phyloP scores from a whole-genome alignment of 1,140 invertebrate genomes.

The Drosophila ambigua region DNA sequence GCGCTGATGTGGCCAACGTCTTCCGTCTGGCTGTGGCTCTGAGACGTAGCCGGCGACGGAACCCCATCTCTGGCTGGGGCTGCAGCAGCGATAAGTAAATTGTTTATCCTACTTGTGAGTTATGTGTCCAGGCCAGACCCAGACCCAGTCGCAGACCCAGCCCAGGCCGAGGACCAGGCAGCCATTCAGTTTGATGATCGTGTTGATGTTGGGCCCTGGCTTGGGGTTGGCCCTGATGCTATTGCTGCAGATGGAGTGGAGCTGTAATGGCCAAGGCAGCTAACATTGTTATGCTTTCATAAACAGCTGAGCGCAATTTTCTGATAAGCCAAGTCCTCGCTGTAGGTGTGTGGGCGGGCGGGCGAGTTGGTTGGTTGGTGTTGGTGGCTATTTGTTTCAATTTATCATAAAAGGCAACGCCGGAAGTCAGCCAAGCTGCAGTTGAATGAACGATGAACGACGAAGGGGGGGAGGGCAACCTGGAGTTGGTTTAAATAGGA shows the following conservation, averaged over 20 bases:
- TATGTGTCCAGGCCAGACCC: slow-evolving; percentile 63
- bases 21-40: slow-evolving; percentile 34
- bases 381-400: slow-evolving; percentile 79
- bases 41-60: slow-evolving; percentile 3
- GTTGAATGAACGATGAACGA: slow-evolving; percentile 74
- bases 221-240: background rate
- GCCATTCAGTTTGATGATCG: slow-evolving; percentile 75
- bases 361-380: slow-evolving; percentile 28
- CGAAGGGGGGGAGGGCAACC: background rate
- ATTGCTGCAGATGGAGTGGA: no score
- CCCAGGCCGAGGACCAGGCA: slow-evolving; percentile 11
- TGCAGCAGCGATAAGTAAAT: slow-evolving; percentile 80
- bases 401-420: slow-evolving; percentile 81
- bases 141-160: slow-evolving; percentile 2
- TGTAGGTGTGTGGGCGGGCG: slow-evolving; percentile 10
- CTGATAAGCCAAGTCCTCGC: slow-evolving; percentile 72
- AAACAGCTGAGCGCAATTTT: slow-evolving; percentile 82
- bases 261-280: slow-evolving; percentile 54
- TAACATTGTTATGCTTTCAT: slow-evolving; percentile 82
- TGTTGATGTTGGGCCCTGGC: slow-evolving; percentile 70
- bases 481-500: no score
- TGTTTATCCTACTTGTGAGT: slow-evolving; percentile 82
- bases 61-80: slow-evolving; percentile 35
- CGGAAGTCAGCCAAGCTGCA: slow-evolving; percentile 77
- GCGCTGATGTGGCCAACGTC: slow-evolving; percentile 70